Evolutionary conservation across 37 sponge, comb jelly and placozoan genomes (phyloP).

Genomic region (Hormiphora californensis): DNA sequence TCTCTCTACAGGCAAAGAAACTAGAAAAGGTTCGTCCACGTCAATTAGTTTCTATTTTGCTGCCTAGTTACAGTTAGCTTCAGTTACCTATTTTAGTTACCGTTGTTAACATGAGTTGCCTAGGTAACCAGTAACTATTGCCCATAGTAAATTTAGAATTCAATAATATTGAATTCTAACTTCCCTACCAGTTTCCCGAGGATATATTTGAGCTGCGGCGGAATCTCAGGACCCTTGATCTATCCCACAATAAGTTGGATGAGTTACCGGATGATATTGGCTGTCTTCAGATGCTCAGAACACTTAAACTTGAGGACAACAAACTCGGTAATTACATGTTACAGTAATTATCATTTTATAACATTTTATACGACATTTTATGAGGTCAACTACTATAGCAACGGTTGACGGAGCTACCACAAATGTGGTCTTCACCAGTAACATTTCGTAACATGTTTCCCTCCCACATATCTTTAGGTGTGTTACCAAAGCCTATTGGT

Average conservation of each 20-base stretch:
- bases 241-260: slow-evolving; percentile 2
- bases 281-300: background rate
- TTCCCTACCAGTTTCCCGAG: slow-evolving; percentile 14
- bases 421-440: background rate
- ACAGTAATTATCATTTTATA: background rate
- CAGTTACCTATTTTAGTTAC: background rate
- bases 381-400: background rate
- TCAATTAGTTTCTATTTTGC: no score
- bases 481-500: background rate
- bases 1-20: slow-evolving; percentile 32
- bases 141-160: no score
- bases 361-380: background rate
- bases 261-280: slow-evolving; percentile 46
- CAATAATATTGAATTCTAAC: background rate
- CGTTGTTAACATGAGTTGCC: no score
- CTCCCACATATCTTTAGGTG: background rate
- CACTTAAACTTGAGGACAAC: slow-evolving; percentile 33
- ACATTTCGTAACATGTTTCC: background rate
- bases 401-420: background rate
- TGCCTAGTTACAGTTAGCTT: background rate
- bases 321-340: slow-evolving; percentile 3
- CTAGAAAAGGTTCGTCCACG: slow-evolving; percentile 52
- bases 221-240: slow-evolving; percentile 29
- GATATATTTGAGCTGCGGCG: background rate
- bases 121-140: no score